Evolutionary conservation across 2,113 vertebrate genomes (phyloP), one percentile per base, ranked within the genome.

Genomic region (Australoheros scitulus): DNA sequence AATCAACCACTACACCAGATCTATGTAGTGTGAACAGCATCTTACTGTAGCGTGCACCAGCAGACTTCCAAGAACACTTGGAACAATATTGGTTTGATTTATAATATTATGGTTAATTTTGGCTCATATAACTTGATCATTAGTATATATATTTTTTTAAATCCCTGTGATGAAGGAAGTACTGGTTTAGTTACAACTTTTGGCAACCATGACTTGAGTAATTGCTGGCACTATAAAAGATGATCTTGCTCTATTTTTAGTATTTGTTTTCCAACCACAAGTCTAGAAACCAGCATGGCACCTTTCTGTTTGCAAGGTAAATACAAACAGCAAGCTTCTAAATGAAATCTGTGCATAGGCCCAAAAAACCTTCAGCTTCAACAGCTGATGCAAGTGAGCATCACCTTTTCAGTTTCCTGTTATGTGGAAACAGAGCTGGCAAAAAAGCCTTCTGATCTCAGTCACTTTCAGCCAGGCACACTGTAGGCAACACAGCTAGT

Each of bases 161-260:
- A 18, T 32, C 43, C 47, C 18, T 72, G 11, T 10, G 52, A 32
- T 72, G 26, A 34, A 55, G 13, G 26, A 82, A 52, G 60, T 26
- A 11, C 17, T 61, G 72, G 43, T 50, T 74, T 22, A 38, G 17
- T n/a, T 17, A 38, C 43, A 29, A 50, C 41, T 36, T 18, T 22
- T 82, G 79, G 72, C 41, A 47, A 38, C n/a, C 11, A 10, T 5
- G 65, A 47, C 20, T 56, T 29, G 68, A 84, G 76, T 59, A 60
- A 61, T 77, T 81, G 34, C 38, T 61, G 56, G 24, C 50, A 79
- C 56, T 61, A 70, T 60, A 63, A 50, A 76, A 72, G 74, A 76
- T 72, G 20, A 10, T 78, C 38, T 80, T 43, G 9, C 10, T 79
- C 47, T 81, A 85, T 84, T 57, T 89, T 77, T 68, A 55, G 10